Percentiles rank a stretch among this genome's conserved stretches.
These are phyloP conservation scores for Resseliella maxima DNA, from an alignment of 2,888 invertebrate species.

Conservation along the genomic window DNA sequence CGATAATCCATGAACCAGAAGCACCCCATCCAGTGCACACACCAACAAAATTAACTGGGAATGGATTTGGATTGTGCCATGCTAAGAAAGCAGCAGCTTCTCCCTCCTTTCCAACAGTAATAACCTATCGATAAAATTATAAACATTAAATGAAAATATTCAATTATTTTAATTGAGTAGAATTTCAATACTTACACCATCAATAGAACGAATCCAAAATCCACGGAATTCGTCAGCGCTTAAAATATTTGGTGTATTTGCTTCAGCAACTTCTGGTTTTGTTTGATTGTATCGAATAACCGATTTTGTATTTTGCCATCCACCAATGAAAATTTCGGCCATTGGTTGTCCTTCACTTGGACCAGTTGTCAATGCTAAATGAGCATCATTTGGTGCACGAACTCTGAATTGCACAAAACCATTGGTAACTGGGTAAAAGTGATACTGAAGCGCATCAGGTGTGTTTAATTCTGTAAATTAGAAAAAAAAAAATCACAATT, in stretches of 20 bases:
- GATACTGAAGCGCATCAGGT: slow-evolving; percentile 84
- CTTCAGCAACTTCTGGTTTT: slow-evolving; percentile 79
- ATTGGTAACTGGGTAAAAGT: slow-evolving; percentile 78
- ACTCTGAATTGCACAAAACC: slow-evolving; percentile 83
- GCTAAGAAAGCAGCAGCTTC: slow-evolving; percentile 79
- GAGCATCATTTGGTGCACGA: slow-evolving; percentile 84
- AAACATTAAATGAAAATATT: background rate
- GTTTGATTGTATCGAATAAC: slow-evolving; percentile 82
- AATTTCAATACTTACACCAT: slow-evolving; percentile 66
- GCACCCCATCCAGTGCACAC: slow-evolving; percentile 91
- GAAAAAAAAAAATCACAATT: slow-evolving; percentile 57
- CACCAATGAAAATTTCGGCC: slow-evolving; percentile 88
- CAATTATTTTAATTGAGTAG: background rate
- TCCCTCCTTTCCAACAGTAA: slow-evolving; percentile 80
- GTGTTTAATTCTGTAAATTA: slow-evolving; percentile 76
- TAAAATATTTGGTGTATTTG: slow-evolving; percentile 78
- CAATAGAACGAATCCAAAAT: slow-evolving; percentile 86
- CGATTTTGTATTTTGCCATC: slow-evolving; percentile 87
- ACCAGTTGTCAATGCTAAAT: slow-evolving; percentile 80
- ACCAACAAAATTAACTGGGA: slow-evolving; percentile 80
- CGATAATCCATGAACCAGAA: slow-evolving; percentile 82
- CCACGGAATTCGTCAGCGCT: slow-evolving; percentile 80
- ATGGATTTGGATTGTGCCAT: slow-evolving; percentile 77
- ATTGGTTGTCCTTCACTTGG: slow-evolving; percentile 81
- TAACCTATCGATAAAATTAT: slow-evolving; percentile 61